phyloP scores from a whole-genome alignment of 2,113 vertebrate genomes.

The Crotophaga sulcirostris region DNA sequence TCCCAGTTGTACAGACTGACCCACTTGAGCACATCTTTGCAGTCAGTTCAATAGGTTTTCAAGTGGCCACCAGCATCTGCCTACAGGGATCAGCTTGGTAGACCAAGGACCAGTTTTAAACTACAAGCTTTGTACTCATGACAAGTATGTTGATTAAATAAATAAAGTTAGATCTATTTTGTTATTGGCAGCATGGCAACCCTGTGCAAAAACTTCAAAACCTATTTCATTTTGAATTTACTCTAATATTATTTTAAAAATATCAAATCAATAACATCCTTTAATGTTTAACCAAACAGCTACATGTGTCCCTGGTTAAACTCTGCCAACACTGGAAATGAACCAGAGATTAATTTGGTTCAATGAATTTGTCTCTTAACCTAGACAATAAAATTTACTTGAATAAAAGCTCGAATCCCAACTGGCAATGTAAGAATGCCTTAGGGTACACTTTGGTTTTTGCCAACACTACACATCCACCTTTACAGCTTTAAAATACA shows the following conservation, averaged over 20 bases:
- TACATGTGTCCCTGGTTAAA: constrained; percentile 34
- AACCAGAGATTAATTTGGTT: constrained; percentile 49
- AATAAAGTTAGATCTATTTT: neutral
- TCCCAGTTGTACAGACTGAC: neutral
- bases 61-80: neutral
- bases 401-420: constrained; percentile 40
- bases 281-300: constrained; percentile 36
- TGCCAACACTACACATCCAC: constrained; percentile 10
- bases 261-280: neutral
- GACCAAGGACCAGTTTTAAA: neutral
- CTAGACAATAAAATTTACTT: constrained; percentile 57
- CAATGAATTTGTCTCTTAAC: constrained; percentile 59
- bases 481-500: constrained; percentile 36
- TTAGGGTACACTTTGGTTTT: constrained; percentile 4
- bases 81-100: neutral
- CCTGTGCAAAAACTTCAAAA: constrained; percentile 9
- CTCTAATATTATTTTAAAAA: neutral
- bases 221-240: neutral
- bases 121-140: neutral
- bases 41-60: neutral
- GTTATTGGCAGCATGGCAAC: neutral
- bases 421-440: constrained; percentile 4
- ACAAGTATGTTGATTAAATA: neutral
- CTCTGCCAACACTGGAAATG: constrained; percentile 53
- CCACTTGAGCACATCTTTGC: neutral